A percentile compares a stretch with the other conserved stretches of the same genome.
phyloP scores from a whole-genome alignment of 2,113 vertebrate genomes.

The Ailuropoda melanoleuca region DNA sequence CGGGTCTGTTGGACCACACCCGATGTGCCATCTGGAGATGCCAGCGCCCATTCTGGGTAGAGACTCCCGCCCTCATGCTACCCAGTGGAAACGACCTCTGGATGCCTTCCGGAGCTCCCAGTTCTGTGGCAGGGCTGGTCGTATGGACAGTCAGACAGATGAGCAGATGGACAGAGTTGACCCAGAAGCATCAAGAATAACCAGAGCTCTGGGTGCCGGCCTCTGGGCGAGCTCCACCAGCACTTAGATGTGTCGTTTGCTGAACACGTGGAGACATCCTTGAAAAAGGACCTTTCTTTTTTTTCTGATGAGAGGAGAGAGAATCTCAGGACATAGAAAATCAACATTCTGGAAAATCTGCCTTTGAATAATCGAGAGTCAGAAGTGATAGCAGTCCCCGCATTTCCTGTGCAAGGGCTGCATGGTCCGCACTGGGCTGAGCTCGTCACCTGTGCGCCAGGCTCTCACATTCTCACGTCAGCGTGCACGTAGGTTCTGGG shows the following conservation, averaged over 20 bases:
- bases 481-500: fast-evolving
- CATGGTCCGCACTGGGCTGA: fast-evolving
- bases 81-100: neutral
- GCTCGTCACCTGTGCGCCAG: fast-evolving
- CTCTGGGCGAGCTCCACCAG: fast-evolving
- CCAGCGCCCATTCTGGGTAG: fast-evolving
- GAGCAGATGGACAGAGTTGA: neutral
- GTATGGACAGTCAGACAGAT: fast-evolving
- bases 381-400: fast-evolving
- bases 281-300: fast-evolving
- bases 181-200: fast-evolving
- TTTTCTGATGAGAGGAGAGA: no score
- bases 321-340: neutral
- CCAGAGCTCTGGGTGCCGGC: fast-evolving
- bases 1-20: fast-evolving
- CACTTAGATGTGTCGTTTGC: fast-evolving
- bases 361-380: neutral
- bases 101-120: neutral
- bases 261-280: fast-evolving
- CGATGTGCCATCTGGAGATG: fast-evolving
- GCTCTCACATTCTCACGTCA: fast-evolving
- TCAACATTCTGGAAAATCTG: neutral
- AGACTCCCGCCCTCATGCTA: fast-evolving
- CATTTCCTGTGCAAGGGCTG: fast-evolving
- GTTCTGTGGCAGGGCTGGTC: neutral